Conservation (phyloP, 1,140 invertebrate species). For the Dinothrombium tinctorium region DNA sequence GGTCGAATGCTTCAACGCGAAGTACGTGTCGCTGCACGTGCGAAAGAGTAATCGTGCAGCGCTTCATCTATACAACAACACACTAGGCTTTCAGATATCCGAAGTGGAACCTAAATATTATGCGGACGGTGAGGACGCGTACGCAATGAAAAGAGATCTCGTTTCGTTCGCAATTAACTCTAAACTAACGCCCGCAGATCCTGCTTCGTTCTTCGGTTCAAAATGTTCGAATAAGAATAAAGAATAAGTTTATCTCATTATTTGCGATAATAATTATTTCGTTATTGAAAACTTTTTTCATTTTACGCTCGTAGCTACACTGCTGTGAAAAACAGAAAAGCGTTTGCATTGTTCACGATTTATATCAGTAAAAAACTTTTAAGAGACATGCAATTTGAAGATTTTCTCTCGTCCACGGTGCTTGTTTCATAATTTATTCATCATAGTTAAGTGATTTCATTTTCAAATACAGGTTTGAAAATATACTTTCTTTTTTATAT, state of each 20-base stretch:
- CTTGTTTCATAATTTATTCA: too few relatives aligned
- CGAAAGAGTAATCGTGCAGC: constrained; percentile 92
- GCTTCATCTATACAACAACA: constrained; percentile 91
- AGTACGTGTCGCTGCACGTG: constrained; percentile 92
- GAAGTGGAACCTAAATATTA: constrained; percentile 99
- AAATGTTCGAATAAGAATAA: too few relatives aligned
- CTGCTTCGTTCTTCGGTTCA: too few relatives aligned
- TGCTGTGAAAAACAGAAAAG: too few relatives aligned
- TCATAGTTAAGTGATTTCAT: too few relatives aligned
- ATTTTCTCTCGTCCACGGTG: too few relatives aligned
- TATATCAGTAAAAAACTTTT: too few relatives aligned
- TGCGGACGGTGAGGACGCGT: constrained; percentile 98
- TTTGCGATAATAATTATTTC: neutral
- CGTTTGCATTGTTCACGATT: too few relatives aligned
- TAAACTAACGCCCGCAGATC: neutral
- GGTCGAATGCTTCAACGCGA: constrained; percentile 69
- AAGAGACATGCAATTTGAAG: too few relatives aligned
- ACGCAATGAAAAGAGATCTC: constrained; percentile 90
- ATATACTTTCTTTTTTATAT: too few relatives aligned
- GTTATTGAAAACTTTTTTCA: neutral
- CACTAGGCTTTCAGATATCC: constrained; percentile 75
- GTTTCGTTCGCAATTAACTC: constrained; percentile 14
- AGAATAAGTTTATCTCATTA: neutral
- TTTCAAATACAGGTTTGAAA: too few relatives aligned
- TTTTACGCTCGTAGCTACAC: too few relatives aligned